A percentile compares a stretch with the other conserved stretches of the same genome.
Conservation (phyloP, 2,113 vertebrate species). For the Thalassarche chlororhynchos region DNA sequence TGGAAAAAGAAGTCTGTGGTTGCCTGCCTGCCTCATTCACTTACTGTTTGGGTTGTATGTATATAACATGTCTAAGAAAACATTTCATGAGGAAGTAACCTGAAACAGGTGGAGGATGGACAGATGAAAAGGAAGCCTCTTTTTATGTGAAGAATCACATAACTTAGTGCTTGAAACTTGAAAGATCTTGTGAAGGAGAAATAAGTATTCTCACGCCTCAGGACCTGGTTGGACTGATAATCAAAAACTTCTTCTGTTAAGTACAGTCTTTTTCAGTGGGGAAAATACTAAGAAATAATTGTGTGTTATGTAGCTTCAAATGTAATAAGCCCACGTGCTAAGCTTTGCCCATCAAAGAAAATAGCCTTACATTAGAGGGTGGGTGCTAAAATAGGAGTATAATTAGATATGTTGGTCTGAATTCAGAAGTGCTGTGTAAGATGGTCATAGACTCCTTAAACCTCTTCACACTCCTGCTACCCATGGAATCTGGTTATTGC, state of each 20-base stretch:
- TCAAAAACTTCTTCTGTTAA: neutral
- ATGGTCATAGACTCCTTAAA: neutral
- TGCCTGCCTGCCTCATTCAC: neutral
- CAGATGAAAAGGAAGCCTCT: neutral
- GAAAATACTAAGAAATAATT: neutral
- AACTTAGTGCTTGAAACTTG: neutral
- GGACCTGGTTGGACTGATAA: neutral
- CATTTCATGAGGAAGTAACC: neutral
- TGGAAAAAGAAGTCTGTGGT: neutral
- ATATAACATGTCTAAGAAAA: neutral
- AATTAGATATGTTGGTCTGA: conserved; percentile 16
- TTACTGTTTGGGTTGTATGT: neutral
- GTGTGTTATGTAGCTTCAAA: fast-evolving
- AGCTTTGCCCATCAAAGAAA: neutral
- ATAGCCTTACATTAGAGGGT: neutral
- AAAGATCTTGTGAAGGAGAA: neutral
- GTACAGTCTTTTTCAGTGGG: neutral
- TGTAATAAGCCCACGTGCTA: neutral
- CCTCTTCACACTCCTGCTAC: neutral
- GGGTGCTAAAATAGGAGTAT: neutral
- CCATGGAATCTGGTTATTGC: neutral
- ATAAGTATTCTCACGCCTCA: neutral
- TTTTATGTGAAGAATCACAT: neutral
- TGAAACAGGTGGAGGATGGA: neutral
- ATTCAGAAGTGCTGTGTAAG: conserved; percentile 38